Evolutionary conservation across 2,797 vertebrate species (phyloP).

Genomic region (Lates japonicus): DNA sequence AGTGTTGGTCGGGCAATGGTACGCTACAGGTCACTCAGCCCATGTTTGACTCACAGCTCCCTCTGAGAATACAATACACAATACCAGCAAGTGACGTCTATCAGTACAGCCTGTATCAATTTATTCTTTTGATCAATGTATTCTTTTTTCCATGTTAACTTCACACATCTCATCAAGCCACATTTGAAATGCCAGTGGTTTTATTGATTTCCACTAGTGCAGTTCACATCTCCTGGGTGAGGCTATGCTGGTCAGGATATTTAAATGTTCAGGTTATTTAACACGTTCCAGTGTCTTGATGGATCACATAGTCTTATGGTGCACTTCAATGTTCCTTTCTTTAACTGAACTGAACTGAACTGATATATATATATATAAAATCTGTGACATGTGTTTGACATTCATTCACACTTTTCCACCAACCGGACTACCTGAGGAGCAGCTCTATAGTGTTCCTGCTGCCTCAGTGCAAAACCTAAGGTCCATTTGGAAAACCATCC

Average conservation of each 20-base stretch:
- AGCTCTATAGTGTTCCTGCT: slow-evolving; percentile 24
- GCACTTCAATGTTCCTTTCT: slow-evolving; percentile 30
- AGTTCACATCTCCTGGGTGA: slow-evolving; percentile 63
- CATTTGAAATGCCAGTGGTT: slow-evolving; percentile 81
- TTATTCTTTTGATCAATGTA: slow-evolving; percentile 63
- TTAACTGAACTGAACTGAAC: slow-evolving; percentile 10
- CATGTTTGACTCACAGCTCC: slow-evolving; percentile 11
- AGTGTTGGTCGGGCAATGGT: slow-evolving; percentile 18
- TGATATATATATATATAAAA: slow-evolving; percentile 14
- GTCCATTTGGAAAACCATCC: slow-evolving; percentile 64
- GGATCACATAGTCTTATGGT: slow-evolving; percentile 33
- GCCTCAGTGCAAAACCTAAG: slow-evolving; percentile 33
- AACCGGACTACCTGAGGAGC: slow-evolving; percentile 27
- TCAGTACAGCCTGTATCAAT: slow-evolving; percentile 41
- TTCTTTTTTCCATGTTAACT: slow-evolving; percentile 74
- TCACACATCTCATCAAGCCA: slow-evolving; percentile 81
- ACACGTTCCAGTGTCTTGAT: slow-evolving; percentile 60
- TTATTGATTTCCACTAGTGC: slow-evolving; percentile 84
- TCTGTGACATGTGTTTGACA: slow-evolving; percentile 51
- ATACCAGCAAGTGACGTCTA: slow-evolving; percentile 18
- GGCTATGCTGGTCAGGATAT: slow-evolving; percentile 57
- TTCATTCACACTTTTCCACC: slow-evolving; percentile 42
- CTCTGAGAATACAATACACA: slow-evolving; percentile 18
- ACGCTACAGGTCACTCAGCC: slow-evolving; percentile 40
- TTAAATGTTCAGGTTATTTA: slow-evolving; percentile 66